Conservation (phyloP, 2,888 invertebrate genomes). For the Drosophila aldrichi region DNA sequence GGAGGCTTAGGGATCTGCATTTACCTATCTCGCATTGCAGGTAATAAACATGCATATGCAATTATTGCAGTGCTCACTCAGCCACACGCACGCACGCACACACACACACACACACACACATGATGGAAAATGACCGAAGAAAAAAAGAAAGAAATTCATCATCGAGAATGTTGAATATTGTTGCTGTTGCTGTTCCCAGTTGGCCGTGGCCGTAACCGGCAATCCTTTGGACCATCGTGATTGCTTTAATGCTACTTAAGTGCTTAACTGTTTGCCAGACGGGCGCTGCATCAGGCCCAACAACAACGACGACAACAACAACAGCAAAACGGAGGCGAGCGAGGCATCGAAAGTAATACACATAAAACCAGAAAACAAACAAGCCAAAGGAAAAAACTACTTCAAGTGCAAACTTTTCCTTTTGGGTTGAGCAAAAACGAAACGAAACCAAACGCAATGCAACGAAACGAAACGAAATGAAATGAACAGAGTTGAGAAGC, state of each 20-base stretch:
- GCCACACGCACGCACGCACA: not conserved
- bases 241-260: conserved; percentile 74
- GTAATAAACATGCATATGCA: conserved; percentile 10
- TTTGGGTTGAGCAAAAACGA: conserved; percentile 20
- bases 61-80: not conserved
- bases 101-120: not conserved
- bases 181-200: not conserved
- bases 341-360: conserved; percentile 44
- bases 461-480: conserved; percentile 22
- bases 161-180: conserved; percentile 7
- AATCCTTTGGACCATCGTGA: conserved; percentile 61
- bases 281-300: conserved; percentile 31
- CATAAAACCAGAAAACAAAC: conserved; percentile 35
- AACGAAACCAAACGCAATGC: conserved; percentile 2
- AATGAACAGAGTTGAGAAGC: conserved; percentile 6
- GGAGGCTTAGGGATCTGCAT: not conserved
- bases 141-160: not conserved
- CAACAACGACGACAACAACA: conserved; percentile 28
- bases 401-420: conserved; percentile 68
- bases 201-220: conserved; percentile 7
- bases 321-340: conserved; percentile 17
- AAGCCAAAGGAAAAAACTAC: conserved; percentile 60
- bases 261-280: conserved; percentile 66
- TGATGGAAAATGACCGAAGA: not conserved
- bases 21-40: not conserved